Conservation (phyloP, 2,113 vertebrate genomes). For the Xiphias gladius region DNA sequence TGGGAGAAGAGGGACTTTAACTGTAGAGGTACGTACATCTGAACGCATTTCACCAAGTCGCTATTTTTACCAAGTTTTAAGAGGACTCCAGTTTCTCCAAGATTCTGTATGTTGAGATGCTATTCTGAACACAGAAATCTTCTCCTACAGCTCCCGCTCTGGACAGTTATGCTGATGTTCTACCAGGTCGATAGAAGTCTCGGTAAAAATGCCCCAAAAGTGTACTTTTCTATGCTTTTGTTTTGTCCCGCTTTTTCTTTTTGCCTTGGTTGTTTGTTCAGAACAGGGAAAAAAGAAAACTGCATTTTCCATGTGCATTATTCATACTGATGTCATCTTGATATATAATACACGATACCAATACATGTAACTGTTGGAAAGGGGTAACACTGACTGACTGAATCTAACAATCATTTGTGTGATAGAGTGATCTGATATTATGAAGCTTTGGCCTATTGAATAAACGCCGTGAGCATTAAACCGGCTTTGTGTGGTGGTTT, state of each 20-base stretch:
- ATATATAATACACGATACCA: neutral
- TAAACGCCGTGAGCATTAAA: neutral
- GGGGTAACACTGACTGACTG: neutral
- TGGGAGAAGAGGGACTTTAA: constrained; percentile 39
- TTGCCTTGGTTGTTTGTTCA: too few relatives aligned
- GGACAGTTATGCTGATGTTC: neutral
- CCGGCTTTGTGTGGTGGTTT: neutral
- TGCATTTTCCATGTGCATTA: neutral
- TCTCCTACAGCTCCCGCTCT: neutral
- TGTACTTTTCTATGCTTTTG: too few relatives aligned
- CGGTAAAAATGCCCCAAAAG: neutral
- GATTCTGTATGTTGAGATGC: neutral
- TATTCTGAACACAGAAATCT: neutral
- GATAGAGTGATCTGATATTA: neutral
- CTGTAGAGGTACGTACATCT: constrained; percentile 60
- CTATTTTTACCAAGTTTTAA: neutral
- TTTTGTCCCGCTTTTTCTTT: too few relatives aligned
- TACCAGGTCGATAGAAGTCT: neutral
- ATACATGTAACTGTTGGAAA: neutral
- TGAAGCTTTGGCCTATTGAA: neutral
- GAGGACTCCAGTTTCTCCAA: too few relatives aligned
- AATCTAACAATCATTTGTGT: neutral
- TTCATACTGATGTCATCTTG: too few relatives aligned
- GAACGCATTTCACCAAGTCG: neutral
- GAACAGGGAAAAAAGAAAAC: neutral